A percentile compares a stretch with the other conserved stretches of the same genome.
phyloP scores from a whole-genome alignment of 1,140 invertebrate genomes.

The roundworm (Caenorhabditis elegans) region DNA sequence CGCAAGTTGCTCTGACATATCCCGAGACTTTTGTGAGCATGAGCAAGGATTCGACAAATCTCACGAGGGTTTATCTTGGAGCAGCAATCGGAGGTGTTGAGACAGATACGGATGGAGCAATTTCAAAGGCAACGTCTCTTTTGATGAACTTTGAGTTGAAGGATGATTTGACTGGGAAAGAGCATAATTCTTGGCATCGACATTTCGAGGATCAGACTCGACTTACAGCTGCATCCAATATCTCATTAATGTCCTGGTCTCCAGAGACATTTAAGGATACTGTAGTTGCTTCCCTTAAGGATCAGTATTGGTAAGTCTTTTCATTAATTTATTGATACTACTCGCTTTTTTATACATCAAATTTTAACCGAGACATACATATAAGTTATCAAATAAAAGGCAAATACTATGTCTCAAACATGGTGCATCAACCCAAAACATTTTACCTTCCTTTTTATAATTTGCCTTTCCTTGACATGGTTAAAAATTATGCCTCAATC shows the following conservation, averaged over 20 bases:
- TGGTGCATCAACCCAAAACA: too few species aligned
- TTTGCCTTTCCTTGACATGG: too few species aligned
- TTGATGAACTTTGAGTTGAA: conserved; percentile 34
- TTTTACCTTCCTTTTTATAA: too few species aligned
- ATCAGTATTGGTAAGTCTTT: conserved; percentile 8
- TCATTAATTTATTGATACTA: too few species aligned
- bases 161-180: conserved; percentile 27
- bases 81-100: conserved; percentile 44
- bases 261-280: conserved; percentile 29
- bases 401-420: too few species aligned
- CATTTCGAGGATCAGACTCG: conserved; percentile 36
- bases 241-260: conserved; percentile 34
- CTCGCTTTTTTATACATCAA: too few species aligned
- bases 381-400: too few species aligned
- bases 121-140: conserved; percentile 34
- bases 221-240: conserved; percentile 21
- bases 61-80: conserved; percentile 37
- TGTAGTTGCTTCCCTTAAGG: neutral
- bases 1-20: conserved; percentile 38
- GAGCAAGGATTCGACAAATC: conserved; percentile 38
- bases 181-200: conserved; percentile 7
- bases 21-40: conserved; percentile 44
- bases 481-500: too few species aligned
- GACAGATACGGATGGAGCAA: conserved; percentile 44
- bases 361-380: too few species aligned